Evolutionary conservation across 2,113 vertebrate genomes (phyloP), one percentile per base, ranked within the genome.

Genomic region (Echinops telfairi): DNA sequence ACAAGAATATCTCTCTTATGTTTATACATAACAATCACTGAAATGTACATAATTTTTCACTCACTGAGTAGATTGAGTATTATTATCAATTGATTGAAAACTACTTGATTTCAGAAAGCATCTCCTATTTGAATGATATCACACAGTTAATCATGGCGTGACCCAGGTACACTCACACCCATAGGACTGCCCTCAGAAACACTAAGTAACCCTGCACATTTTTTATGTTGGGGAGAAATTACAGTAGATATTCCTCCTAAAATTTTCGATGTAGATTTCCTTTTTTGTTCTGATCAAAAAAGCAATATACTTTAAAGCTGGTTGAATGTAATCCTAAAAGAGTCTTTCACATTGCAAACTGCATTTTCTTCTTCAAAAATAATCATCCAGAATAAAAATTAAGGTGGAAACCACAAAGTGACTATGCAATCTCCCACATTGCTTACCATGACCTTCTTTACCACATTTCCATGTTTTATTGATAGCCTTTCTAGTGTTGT

Each of bases 71-170:
- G 47, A 53, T 53, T 53, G 47, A 53, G 12, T 53, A 53, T 10
- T 53, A 11, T 53, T 53, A 53, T 60, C 91, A 78, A 85, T 19
- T 89, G 6, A 91, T 84, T 94, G 94, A 15, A 86, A 93, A 89
- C 25, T 66, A 93, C 89, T 33, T 33, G 77, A 33, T 78, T 53
- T 71, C 0, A n/a, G 2, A 36, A 40, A 70, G 0, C 66, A 23
- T 62, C 84, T 29, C 66, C 78, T 22, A 68, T 87, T 43, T 71
- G 14, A 88, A 38, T 80, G 36, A 70, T 5, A 75, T 27, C 47
- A 53, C 47, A 16, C 88, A 81, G n/a, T 71, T 53, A 53, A 84
- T 71, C 53, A 3, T 58, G 47, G 25, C 31, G 8, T 5, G 22
- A 58, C 0, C 47, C 3, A 3, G 3, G 2, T 3, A 85, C 3